Conservation (phyloP, 1,140 invertebrate genomes). For the Aethina tumida region DNA sequence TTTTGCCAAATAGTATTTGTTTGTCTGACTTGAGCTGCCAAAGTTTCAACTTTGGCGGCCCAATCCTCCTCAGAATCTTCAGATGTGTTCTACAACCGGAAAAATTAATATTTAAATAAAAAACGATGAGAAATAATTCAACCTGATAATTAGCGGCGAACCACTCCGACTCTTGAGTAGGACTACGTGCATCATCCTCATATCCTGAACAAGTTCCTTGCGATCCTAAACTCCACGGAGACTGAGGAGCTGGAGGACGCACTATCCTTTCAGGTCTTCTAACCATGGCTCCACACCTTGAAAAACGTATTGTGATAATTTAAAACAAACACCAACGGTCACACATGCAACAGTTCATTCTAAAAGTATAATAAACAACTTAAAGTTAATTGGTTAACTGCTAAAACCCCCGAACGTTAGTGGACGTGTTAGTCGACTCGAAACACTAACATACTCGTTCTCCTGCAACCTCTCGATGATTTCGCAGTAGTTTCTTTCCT, state of each 20-base stretch:
- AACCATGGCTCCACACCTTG: neutral
- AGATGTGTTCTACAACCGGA: constrained; percentile 14
- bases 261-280: neutral
- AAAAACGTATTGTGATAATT: constrained; percentile 1
- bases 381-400: constrained; percentile 4
- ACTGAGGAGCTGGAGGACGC: constrained; percentile 6
- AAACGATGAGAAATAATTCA: neutral
- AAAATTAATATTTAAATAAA: neutral
- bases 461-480: constrained; percentile 18
- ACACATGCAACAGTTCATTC: neutral
- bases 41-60: constrained; percentile 19
- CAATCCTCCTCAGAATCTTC: constrained; percentile 17
- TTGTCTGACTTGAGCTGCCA: constrained; percentile 17
- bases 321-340: neutral
- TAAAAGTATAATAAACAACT: neutral
- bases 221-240: constrained; percentile 24
- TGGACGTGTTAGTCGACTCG: neutral
- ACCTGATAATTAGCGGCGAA: constrained; percentile 17
- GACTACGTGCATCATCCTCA: constrained; percentile 13
- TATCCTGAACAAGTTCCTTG: constrained; percentile 20
- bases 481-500: constrained; percentile 19
- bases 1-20: constrained; percentile 18
- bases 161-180: constrained; percentile 15
- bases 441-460: constrained; percentile 16
- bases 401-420: neutral